phyloP scores from a whole-genome alignment of 2,888 invertebrate genomes.

The Patella depressa region DNA sequence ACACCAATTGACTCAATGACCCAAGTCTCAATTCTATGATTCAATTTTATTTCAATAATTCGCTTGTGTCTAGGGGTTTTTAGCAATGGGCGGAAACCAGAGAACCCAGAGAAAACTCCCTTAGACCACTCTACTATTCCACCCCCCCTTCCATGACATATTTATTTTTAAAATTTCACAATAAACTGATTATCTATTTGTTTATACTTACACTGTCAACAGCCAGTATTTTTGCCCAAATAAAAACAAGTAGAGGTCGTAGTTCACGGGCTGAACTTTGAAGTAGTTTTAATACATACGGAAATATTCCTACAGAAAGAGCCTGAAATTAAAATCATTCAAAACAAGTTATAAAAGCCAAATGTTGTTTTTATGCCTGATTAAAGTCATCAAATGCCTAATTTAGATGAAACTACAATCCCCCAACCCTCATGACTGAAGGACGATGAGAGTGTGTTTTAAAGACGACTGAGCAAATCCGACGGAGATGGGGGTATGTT shows the following conservation, averaged over 20 bases:
- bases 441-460: neutral
- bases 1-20: too few species aligned
- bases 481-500: neutral
- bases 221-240: slow-evolving; percentile 98
- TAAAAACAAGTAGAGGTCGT: slow-evolving; percentile 92
- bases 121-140: too few species aligned
- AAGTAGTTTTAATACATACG: slow-evolving; percentile 95
- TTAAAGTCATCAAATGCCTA: neutral
- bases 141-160: too few species aligned
- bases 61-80: too few species aligned
- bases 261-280: slow-evolving; percentile 95
- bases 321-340: slow-evolving; percentile 74
- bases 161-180: too few species aligned
- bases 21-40: too few species aligned
- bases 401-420: too few species aligned
- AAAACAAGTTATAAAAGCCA: neutral
- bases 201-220: slow-evolving; percentile 86
- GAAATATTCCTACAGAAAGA: slow-evolving; percentile 97
- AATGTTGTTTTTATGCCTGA: neutral
- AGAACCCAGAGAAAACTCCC: too few species aligned
- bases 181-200: too few species aligned
- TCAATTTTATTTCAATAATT: too few species aligned
- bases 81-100: too few species aligned
- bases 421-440: too few species aligned
- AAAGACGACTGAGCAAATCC: neutral